Base-by-base conservation (phyloP, 2,888 invertebrate genomes). In the Acronicta psi region DNA sequence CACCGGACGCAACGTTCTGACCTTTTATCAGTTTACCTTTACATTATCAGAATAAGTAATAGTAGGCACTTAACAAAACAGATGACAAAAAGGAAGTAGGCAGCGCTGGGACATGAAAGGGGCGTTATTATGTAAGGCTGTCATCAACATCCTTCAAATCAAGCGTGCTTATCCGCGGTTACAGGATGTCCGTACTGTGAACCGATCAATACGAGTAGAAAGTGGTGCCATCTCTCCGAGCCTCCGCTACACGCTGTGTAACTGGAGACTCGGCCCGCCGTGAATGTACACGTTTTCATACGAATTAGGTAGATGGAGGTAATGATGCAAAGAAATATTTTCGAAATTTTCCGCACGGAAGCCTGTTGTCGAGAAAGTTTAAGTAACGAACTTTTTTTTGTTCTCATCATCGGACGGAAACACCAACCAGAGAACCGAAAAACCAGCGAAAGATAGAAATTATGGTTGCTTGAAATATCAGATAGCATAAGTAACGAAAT, bases 181-280 rank as follows among this genome's bases (percentile, higher is more conserved):
- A 37, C 54, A 20, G 56, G 37, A 65, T 61, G 55, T 60, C 37
- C 43, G 16, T 11, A 13, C 34, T 20, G 34, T 34, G n/a, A 20
- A 10, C 43, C 34, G 56, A 73, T 73, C 77, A 51, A 75, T 76
- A 65, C 60, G 2, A 9, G 20, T 0, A 13, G 25, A 18, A 2
- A 42, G 75, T 73, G 65, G 52, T 50, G 77, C 75, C 75, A 61
- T 70, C 77, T 75, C 2, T 20, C 36, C 5, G 45, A 4, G 10
- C 18, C 59, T 13, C 10, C 17, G 25, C 16, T 4, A 43, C 14
- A 9, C 2, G 8, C 34, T 23, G 8, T 16, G 17, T 40, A 9
- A 40, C 42, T 13, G 18, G 9, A 20, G 23, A 3, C 20, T 5
- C 18, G 13, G 40, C 6, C 0, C 31, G 51, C 10, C 41, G 14